A percentile compares a stretch with the other conserved stretches of the same genome.
phyloP scores from a whole-genome alignment of 2,797 vertebrate species.

The Momotus momota region DNA sequence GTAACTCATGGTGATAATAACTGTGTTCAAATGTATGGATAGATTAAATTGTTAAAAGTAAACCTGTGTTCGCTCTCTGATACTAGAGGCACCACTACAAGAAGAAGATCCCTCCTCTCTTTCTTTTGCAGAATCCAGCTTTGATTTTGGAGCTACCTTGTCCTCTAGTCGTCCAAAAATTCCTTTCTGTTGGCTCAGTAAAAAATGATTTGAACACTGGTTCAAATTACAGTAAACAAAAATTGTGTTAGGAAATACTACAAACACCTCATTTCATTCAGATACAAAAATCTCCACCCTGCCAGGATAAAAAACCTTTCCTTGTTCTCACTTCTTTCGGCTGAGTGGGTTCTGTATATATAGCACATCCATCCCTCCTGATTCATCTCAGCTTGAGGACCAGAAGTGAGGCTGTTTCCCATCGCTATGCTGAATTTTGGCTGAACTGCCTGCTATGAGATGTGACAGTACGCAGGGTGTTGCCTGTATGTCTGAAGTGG shows the following conservation, averaged over 20 bases:
- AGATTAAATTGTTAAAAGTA: background rate
- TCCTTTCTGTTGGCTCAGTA: background rate
- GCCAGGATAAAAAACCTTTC: background rate
- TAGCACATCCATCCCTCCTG: background rate
- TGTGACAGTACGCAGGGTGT: background rate
- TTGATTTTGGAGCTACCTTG: background rate
- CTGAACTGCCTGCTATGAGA: background rate
- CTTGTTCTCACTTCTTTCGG: background rate
- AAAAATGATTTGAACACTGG: background rate
- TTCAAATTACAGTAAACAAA: constrained; percentile 4
- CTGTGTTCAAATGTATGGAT: constrained; percentile 6
- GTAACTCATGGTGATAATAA: constrained; percentile 31
- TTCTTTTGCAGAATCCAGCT: background rate
- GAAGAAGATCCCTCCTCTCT: background rate
- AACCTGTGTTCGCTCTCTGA: background rate
- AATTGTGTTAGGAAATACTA: background rate
- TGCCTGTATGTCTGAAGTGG: background rate
- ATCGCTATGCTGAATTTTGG: background rate
- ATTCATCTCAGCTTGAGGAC: constrained; percentile 10
- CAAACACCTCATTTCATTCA: constrained; percentile 14
- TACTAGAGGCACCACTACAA: background rate
- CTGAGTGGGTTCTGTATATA: background rate
- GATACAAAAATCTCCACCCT: background rate
- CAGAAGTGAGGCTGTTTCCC: background rate
- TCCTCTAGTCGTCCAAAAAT: background rate